Base-by-base conservation (phyloP, 2,113 vertebrate species). In the Petroica traversi region DNA sequence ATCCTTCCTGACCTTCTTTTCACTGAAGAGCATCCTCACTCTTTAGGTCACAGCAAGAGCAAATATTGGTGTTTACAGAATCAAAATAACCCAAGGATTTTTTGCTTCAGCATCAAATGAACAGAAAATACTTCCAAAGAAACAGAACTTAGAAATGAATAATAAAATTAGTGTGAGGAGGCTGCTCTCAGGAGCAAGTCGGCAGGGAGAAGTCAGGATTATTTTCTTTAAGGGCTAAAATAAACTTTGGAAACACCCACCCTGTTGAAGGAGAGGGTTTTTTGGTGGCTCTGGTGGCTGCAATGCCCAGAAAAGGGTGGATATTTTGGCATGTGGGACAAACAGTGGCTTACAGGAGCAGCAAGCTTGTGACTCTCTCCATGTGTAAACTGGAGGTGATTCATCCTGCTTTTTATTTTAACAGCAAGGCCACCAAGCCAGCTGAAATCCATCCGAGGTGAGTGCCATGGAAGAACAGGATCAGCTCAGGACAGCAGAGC, bases 351-450 rank as follows among this genome's bases (percentile, higher is more conserved):
- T 96, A 97, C 92, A 95, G 96, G 93, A 97, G 95, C 92, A 95
- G 89, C 95, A 55, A 76, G 74, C 64, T 88, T 95, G 78, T 88
- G 87, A 38, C 86, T 92, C 84, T 4, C 57, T 92, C 95, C 40
- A 5, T 67, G 7, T 55, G 87, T 85, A 88, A 96, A 93, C 95
- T 87, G 61, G 43, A 94, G 96, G 94, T 98, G 97, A 98, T 96
- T 98, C 97, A 98, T 96, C 72, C 83, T 96, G 97, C 86, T 51
- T 97, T 93, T 91, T 94, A 97, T 89, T 98, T 97, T 95, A 97
- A 97, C 72, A 93, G 91, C 86, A 74, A 89, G 93, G 98, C 98
- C 97, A 97, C 96, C 85, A 76, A 94, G 88, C 92, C 96, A 97
- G 96, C 90, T 92, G 96, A 97, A 97, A 97, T 92, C 82, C 93